These are phyloP conservation scores for Aphaenogaster ashmeadi DNA, from an alignment of 1,140 invertebrate species.

Conservation along the genomic window DNA sequence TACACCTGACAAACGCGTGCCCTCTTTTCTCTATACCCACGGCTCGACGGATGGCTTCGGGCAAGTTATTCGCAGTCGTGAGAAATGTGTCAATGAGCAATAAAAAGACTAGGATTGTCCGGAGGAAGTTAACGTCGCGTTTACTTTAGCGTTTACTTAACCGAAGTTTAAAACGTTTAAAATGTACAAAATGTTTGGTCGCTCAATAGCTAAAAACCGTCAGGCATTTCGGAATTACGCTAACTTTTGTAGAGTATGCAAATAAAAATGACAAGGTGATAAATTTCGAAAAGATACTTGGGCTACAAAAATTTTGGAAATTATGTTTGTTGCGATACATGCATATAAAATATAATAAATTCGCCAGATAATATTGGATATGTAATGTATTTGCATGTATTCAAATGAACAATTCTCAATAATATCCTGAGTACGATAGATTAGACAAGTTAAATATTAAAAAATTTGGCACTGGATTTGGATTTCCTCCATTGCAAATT, in stretches of 20 bases:
- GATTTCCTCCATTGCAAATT: slow-evolving; percentile 54
- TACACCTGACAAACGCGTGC: neutral
- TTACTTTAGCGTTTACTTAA: no score
- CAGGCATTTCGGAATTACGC: neutral
- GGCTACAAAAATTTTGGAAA: neutral
- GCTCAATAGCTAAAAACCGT: slow-evolving; percentile 1
- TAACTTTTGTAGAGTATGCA: neutral
- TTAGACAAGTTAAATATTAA: slow-evolving; percentile 23
- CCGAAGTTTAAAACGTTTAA: slow-evolving; percentile 8
- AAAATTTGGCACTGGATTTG: slow-evolving; percentile 59
- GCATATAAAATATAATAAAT: slow-evolving; percentile 4
- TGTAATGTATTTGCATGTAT: neutral
- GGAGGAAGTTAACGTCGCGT: neutral
- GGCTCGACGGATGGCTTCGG: slow-evolving; percentile 13
- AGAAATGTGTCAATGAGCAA: slow-evolving; percentile 7
- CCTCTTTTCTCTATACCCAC: neutral
- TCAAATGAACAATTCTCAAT: neutral
- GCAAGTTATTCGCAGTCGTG: neutral
- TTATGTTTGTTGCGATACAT: neutral
- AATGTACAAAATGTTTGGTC: neutral
- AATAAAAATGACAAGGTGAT: neutral
- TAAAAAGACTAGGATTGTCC: slow-evolving; percentile 24
- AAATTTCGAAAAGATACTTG: neutral
- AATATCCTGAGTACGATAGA: neutral
- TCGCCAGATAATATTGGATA: neutral